These are phyloP conservation scores for Netelia fuscicornis DNA, from an alignment of 2,888 invertebrate genomes.

Conservation along the genomic window DNA sequence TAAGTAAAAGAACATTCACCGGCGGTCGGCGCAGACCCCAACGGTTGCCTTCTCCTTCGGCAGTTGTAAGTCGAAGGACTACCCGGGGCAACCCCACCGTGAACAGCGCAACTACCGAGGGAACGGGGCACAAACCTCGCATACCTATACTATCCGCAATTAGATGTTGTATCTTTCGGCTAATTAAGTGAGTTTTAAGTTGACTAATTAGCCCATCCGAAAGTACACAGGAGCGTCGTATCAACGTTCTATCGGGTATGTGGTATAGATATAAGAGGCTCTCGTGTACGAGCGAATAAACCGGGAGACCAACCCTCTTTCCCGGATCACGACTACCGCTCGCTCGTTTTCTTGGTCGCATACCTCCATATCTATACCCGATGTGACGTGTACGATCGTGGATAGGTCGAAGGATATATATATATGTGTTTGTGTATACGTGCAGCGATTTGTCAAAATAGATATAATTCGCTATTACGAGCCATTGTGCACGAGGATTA, in stretches of 20 bases:
- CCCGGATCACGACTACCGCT: slow-evolving; percentile 26
- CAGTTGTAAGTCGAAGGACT: slow-evolving; percentile 1
- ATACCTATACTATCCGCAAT: slow-evolving; percentile 50
- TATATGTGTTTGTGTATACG: background rate
- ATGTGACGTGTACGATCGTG: background rate
- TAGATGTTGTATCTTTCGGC: slow-evolving; percentile 67
- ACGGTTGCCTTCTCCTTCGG: slow-evolving; percentile 1
- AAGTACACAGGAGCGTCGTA: slow-evolving; percentile 16
- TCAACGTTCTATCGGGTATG: background rate
- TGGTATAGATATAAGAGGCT: background rate
- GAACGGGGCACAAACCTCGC: slow-evolving; percentile 8
- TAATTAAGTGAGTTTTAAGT: slow-evolving; percentile 69
- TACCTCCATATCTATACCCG: background rate
- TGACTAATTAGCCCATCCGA: slow-evolving; percentile 67
- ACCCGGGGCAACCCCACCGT: background rate
- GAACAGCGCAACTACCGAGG: background rate
- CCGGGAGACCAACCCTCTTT: slow-evolving; percentile 24
- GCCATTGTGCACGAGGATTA: too few species aligned
- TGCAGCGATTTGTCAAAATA: background rate
- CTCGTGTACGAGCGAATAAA: slow-evolving; percentile 23
- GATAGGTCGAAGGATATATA: background rate
- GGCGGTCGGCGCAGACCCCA: background rate
- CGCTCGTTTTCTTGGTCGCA: background rate
- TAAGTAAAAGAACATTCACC: slow-evolving; percentile 10
- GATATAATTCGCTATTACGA: too few species aligned